A percentile compares a stretch with the other conserved stretches of the same genome.
Conservation (phyloP, 2,888 invertebrate genomes). For the Cerceris ruficornis region DNA sequence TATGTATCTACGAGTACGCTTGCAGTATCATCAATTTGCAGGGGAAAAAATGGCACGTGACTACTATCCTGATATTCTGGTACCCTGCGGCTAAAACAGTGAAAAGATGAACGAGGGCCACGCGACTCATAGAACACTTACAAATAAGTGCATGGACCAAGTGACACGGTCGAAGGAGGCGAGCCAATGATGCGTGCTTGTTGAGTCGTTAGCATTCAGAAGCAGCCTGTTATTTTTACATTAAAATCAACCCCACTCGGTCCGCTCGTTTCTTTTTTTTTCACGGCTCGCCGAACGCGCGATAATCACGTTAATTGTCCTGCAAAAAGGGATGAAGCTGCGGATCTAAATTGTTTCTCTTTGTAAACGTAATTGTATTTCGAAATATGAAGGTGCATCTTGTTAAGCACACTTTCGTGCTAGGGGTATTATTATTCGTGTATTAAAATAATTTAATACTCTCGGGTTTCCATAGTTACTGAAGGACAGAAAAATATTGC, state of each 20-base stretch:
- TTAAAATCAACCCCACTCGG: conserved; percentile 71
- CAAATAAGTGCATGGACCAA: conserved; percentile 57
- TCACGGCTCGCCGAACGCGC: conserved; percentile 46
- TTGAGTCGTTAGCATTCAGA: conserved; percentile 73
- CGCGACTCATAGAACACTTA: conserved; percentile 67
- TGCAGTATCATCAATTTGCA: conserved; percentile 35
- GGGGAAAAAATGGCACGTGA: conserved; percentile 65
- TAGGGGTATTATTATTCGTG: no score
- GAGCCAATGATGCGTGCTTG: conserved; percentile 72
- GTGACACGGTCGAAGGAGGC: conserved; percentile 65
- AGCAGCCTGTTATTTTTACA: conserved; percentile 76
- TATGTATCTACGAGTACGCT: neutral
- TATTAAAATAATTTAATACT: no score
- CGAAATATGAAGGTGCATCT: neutral
- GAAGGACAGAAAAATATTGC: no score
- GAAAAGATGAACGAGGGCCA: conserved; percentile 68
- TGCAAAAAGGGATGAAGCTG: neutral
- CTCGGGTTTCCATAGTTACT: no score
- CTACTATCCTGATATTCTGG: conserved; percentile 42
- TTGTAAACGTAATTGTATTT: neutral
- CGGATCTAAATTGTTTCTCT: neutral
- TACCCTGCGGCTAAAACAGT: conserved; percentile 76
- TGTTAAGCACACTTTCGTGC: no score
- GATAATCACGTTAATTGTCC: conserved; percentile 64
- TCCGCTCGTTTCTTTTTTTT: conserved; percentile 34